Evolutionary conservation across 2,797 vertebrate genomes (phyloP), one percentile per base, ranked within the genome.

Genomic region (Bradypus variegatus): DNA sequence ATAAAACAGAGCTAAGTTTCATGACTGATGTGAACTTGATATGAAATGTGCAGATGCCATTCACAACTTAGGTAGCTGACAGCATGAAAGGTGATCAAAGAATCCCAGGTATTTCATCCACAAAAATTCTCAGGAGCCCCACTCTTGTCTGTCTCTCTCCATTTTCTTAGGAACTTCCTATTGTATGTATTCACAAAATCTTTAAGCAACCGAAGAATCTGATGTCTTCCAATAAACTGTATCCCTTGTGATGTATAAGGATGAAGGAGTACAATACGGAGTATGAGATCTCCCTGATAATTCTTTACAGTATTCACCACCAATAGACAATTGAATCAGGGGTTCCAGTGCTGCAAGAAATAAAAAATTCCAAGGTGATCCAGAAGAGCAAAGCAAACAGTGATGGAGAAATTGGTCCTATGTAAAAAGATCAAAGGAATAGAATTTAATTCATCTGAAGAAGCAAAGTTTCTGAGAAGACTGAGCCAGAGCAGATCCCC

Each of bases 141-240:
- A 48, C 7, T 29, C 70, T 82, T 53, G 53, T n/a, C 65, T 72
- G 45, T 72, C 84, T 84, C 36, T 69, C 58, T 88, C 41, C 88
- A 3, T 36, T 79, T 8, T 70, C 25, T 72, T 41, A 67, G n/a
- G 19, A 50, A 38, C n/a, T 70, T 91, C 31, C 29, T 64, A 50
- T 62, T 69, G 45, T 62, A 16, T 79, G 67, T 75, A 75, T 90
- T 89, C 58, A 70, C 69, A 95, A 88, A 86, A 90, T 78, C 79
- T 64, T 93, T 86, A 78, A 82, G 53, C 53, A 88, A 92, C 70
- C 70, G 65, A 89, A 87, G 53, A 87, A 38, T 84, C 41, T 84
- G 29, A 60, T 67, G 82, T 72, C 69, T 88, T 78, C 62, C 60
- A 73, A 82, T 25, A 58, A 19, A 79, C 38, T 48, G 0, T 38